Base-by-base conservation (phyloP, 2,797 vertebrate genomes). In the Platalea minor region DNA sequence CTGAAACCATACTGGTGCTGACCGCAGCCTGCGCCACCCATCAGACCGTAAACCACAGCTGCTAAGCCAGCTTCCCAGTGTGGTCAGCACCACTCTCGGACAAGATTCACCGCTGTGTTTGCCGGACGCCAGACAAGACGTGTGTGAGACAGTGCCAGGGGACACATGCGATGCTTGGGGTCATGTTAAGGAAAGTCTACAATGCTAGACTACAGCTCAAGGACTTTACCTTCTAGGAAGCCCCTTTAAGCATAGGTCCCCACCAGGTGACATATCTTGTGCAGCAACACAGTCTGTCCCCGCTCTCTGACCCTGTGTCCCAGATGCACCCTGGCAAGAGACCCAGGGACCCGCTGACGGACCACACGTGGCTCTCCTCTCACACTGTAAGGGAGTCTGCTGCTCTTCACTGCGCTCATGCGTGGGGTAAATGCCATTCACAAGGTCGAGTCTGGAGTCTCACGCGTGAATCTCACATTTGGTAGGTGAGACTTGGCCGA, bases 381-480 rank as follows among this genome's bases (percentile, higher is more conserved):
- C 57, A 21, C 31, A 8, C 41, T 4, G 0, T 5, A 7, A 24
- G 3, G 7, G 46, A 70, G 13, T 10, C 65, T 17, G 6, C n/a
- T 33, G 15, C 25, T 17, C 53, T 23, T n/a, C 69, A 11, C 10
- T 0, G 16, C 45, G 26, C 37, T 15, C 8, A 0, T 0, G 1
- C 18, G 8, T 0, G 1, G 3, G 11, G 7, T 5, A 33, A 82
- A 63, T 0, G 1, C 7, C 1, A 0, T 35, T 39, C 10, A 5
- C 11, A 9, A 20, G 18, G 24, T 14, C 2, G 0, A 39, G 9
- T 17, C 46, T 43, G 37, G 41, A 50, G 16, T 2, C 21, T 9
- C 72, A 19, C 0, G 0, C 0, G 0, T 4, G 9, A 50, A 37
- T 11, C 46, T 48, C 53, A 12, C 15, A 0, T 10, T 23, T 10